Conservation (phyloP, 2,797 vertebrate genomes). For the Hapalemur alaotrensis region DNA sequence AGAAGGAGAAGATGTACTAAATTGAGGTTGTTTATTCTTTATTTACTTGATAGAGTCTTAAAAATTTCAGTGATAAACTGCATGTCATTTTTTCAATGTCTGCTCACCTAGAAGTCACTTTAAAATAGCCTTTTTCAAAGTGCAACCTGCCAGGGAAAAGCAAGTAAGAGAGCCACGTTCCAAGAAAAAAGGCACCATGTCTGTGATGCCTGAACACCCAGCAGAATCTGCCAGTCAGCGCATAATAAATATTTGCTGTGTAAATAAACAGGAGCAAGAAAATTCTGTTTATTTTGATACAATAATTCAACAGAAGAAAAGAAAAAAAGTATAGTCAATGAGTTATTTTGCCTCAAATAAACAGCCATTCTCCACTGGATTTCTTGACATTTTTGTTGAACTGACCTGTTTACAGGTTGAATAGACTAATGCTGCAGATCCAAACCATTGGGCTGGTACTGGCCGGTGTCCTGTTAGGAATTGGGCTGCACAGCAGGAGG, state of each 20-base stretch:
- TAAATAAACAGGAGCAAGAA: not conserved
- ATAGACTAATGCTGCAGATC: not conserved
- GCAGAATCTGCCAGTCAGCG: not conserved
- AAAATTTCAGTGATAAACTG: not conserved
- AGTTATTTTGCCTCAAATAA: not conserved
- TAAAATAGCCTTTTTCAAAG: not conserved
- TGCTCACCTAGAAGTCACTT: not conserved
- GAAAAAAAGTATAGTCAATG: not conserved
- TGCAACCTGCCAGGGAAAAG: not conserved
- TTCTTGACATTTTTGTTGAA: not conserved
- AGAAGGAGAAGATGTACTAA: not conserved
- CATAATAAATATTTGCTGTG: not conserved
- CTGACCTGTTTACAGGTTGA: not conserved
- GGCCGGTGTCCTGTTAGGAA: too few species aligned
- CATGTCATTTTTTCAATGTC: not conserved
- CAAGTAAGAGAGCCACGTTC: not conserved
- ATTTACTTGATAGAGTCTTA: not conserved
- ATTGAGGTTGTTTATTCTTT: not conserved
- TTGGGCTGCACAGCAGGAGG: too few species aligned
- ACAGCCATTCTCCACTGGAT: not conserved
- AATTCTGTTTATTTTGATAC: not conserved
- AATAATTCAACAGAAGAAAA: not conserved
- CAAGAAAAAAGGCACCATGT: not conserved
- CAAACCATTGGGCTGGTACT: accelerated
- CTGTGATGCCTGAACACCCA: not conserved